Conservation (phyloP, 23 tunicate species). For the Halocynthia roretzi region DNA sequence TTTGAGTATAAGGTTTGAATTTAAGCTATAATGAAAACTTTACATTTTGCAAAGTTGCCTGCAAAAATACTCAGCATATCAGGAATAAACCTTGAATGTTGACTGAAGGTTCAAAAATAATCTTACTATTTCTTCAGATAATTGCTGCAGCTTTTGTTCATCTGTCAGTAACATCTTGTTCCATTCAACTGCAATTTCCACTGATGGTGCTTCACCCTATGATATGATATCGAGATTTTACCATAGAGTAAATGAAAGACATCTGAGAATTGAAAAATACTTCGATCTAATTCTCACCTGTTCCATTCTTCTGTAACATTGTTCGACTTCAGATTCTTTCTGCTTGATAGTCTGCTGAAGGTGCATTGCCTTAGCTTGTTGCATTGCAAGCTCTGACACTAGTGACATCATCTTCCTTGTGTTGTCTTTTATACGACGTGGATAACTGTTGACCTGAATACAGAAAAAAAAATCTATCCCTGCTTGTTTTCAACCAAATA, state of each 20-base stretch:
- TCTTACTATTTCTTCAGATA: slow-evolving; percentile 59
- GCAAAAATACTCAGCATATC: too few species aligned
- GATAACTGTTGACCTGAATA: slow-evolving; percentile 66
- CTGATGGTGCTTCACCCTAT: slow-evolving; percentile 87
- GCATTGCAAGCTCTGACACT: slow-evolving; percentile 90
- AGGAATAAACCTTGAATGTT: too few species aligned
- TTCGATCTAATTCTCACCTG: slow-evolving; percentile 34
- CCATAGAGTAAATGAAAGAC: not conserved
- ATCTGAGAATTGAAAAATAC: not conserved
- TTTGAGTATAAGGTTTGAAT: too few species aligned
- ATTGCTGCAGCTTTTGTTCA: slow-evolving; percentile 23
- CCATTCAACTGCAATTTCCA: slow-evolving; percentile 73
- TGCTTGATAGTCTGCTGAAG: slow-evolving; percentile 63
- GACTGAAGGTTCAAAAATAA: not conserved
- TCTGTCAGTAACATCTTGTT: slow-evolving; percentile 35
- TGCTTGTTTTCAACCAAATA: too few species aligned
- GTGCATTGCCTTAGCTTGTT: slow-evolving; percentile 87
- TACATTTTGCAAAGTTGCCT: too few species aligned
- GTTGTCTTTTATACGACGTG: slow-evolving; percentile 75
- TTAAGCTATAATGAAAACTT: too few species aligned
- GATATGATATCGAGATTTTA: not conserved
- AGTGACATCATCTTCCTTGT: slow-evolving; percentile 87
- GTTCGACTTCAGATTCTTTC: slow-evolving; percentile 37
- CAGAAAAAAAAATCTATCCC: not conserved
- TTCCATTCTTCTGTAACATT: slow-evolving; percentile 71